These are phyloP conservation scores for Formicarius rufipectus DNA, from an alignment of 2,113 vertebrate genomes.

Conservation along the genomic window DNA sequence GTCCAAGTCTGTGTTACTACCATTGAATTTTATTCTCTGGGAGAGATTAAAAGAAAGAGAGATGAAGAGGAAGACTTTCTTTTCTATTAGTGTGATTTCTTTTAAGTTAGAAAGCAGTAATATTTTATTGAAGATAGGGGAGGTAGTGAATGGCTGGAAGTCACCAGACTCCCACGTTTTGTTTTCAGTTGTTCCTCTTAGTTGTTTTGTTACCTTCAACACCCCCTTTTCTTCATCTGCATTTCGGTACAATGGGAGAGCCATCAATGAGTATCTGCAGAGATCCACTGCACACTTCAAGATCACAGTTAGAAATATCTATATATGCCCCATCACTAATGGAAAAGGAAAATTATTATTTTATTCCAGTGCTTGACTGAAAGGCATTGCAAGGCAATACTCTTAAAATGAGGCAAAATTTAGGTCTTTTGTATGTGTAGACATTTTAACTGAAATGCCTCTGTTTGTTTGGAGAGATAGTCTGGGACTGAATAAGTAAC, in stretches of 20 bases:
- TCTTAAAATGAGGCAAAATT: background rate
- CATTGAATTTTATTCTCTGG: background rate
- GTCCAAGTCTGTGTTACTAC: background rate
- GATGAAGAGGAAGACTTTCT: background rate
- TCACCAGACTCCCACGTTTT: background rate
- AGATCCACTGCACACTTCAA: background rate
- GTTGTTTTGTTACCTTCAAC: background rate
- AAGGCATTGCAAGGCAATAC: background rate
- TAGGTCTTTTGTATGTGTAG: background rate
- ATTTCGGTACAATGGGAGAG: background rate
- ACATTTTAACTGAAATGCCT: background rate
- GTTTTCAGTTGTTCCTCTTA: background rate
- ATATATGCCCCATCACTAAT: background rate
- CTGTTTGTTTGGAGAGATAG: background rate
- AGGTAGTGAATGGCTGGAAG: background rate
- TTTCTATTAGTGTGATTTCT: slow-evolving; percentile 1
- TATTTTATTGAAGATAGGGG: slow-evolving; percentile 1
- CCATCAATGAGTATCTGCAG: background rate
- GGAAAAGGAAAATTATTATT: background rate
- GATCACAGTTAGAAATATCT: background rate
- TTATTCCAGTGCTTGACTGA: background rate
- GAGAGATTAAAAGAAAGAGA: slow-evolving; percentile 10
- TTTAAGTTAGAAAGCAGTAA: slow-evolving; percentile 15
- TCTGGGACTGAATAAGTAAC: background rate
- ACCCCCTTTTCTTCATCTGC: background rate